A percentile compares a stretch with the other conserved stretches of the same genome.
These are phyloP conservation scores for Holothuria glaberrima DNA, from an alignment of 35 echinoderm and acorn worm genomes.

Conservation along the genomic window DNA sequence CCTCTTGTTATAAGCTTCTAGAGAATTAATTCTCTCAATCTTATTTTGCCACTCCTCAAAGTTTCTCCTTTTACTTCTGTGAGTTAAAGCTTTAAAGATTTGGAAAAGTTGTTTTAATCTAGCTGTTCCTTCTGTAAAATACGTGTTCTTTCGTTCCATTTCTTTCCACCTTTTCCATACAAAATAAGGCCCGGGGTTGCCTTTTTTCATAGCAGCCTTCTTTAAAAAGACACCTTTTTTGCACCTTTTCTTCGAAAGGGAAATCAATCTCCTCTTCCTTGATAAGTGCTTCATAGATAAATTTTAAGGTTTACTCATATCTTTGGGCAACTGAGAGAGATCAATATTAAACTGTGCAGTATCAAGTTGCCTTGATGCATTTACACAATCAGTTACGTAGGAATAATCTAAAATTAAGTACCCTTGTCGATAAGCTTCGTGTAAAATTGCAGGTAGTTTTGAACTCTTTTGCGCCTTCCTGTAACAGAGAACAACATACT, in stretches of 20 bases:
- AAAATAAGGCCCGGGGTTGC: not conserved
- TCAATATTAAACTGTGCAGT: not conserved
- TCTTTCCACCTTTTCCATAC: not conserved
- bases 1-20: not conserved
- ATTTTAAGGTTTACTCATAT: not conserved
- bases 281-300: not conserved
- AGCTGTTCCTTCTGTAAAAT: not conserved
- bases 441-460: too few species aligned
- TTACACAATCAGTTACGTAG: not conserved
- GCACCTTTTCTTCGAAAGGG: not conserved
- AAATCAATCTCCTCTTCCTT: not conserved
- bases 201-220: constrained; percentile 5
- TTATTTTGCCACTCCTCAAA: not conserved
- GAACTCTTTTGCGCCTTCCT: too few species aligned
- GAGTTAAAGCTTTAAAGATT: not conserved
- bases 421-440: not conserved
- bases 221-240: not conserved
- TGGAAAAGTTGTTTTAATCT: not conserved
- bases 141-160: not conserved
- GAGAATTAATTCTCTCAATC: not conserved
- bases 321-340: not conserved
- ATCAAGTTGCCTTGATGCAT: not conserved
- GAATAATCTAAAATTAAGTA: not conserved
- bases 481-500: too few species aligned
- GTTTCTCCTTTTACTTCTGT: not conserved